A percentile compares a stretch with the other conserved stretches of the same genome.
These are phyloP conservation scores for Tetranychus truncatus DNA, from an alignment of 2,888 invertebrate species.

Conservation along the genomic window DNA sequence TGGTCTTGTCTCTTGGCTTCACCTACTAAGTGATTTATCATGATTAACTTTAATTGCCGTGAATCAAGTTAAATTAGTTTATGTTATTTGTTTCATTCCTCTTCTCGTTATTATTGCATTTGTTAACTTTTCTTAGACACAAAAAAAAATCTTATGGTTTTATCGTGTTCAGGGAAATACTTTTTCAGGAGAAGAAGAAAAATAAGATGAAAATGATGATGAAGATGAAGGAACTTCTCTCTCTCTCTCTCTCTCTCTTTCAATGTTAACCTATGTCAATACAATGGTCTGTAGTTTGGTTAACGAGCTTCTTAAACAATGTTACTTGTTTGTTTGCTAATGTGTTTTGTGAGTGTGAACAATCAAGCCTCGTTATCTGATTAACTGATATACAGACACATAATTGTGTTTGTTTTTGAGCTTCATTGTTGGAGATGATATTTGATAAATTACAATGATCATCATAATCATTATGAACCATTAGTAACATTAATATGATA, in stretches of 20 bases:
- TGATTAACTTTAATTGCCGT: constrained; percentile 1
- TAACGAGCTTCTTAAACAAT: not conserved
- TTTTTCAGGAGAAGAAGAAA: not conserved
- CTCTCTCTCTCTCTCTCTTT: constrained; percentile 10
- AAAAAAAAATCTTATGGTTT: not conserved
- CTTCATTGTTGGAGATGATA: not conserved
- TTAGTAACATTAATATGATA: too few species aligned
- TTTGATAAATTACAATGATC: not conserved
- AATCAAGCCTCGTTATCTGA: not conserved
- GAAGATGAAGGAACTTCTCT: not conserved
- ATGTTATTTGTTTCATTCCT: not conserved
- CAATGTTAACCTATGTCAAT: not conserved
- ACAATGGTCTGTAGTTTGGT: too few species aligned
- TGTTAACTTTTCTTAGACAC: too few species aligned
- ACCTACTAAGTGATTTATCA: constrained; percentile 1
- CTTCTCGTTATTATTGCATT: not conserved
- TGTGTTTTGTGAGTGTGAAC: not conserved
- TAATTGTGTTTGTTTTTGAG: not conserved
- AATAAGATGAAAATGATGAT: not conserved
- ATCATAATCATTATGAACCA: not conserved
- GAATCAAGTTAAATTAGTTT: not conserved
- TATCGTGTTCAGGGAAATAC: not conserved
- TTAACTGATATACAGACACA: not conserved
- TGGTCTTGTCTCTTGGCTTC: not conserved
- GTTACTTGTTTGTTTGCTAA: not conserved